Evolutionary conservation across 2,888 invertebrate genomes (phyloP), one percentile per base, ranked within the genome.

Genomic region (Parapristionchus giblindavisi): DNA sequence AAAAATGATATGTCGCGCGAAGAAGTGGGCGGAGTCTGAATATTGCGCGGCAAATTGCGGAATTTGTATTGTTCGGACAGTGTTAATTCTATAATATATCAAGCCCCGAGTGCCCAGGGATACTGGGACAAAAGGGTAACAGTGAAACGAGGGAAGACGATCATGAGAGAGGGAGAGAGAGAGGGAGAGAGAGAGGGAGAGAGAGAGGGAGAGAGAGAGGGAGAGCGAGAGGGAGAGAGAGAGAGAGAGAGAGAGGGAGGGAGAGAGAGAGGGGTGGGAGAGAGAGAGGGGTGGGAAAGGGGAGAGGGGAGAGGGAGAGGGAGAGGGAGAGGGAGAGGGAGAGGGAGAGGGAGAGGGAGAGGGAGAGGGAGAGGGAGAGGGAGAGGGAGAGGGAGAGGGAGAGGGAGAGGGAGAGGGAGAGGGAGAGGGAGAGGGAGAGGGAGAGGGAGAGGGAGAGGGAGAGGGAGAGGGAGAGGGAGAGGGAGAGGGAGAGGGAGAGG

Each of bases 171-270:
- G 29, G 24, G 14, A 1, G 21, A 11, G 68, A 68, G 52, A 51
- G 54, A 4, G 54, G 52, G 32, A 52, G 52, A 34, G 52, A 17
- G 34, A n/a, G 52, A 56, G 56, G 24, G 29, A 24, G 56, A 27
- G 24, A 51, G 51, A n/a, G n/a, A 68, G 68, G n/a, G 29, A 54
- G 40, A 68, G 54, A 17, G 52, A 14, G 34, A 3, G 24, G 6
- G 68, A 63, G 63, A 3, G 63, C 5, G 40, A 34, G 24, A 17
- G 51, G 34, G 36, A 51, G 68, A 32, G 68, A 52, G 40, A 27
- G 1, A 40, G 68, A 14, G 34, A 68, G 68, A 68, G 68, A 68
- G 36, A 68, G 51, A 14, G 68, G 68, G 29, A 56, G 17, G 5
- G 21, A 38, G 5, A 3, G 68, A 68, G 21, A 34, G 68, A 68